Base-by-base conservation (phyloP, 2,888 invertebrate genomes). In the Leptinotarsa haldemani region DNA sequence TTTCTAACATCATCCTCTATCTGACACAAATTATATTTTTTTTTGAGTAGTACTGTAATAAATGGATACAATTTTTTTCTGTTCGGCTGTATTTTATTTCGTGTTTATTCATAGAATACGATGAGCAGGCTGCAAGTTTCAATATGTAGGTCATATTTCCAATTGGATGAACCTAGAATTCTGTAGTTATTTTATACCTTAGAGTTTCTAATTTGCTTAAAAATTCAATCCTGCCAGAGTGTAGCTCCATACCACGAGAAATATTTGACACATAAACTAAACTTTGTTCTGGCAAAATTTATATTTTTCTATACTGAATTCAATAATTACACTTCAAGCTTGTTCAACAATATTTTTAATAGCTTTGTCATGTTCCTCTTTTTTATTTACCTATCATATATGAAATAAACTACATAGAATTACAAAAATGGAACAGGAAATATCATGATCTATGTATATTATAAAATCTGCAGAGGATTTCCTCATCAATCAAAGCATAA, bases 21-120 rank as follows among this genome's bases (percentile, higher is more conserved):
- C 4, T 68, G 5, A 71, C 79, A 80, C 30, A 48, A 79, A 76
- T 70, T 79, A 64, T 78, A 50, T 69, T 80, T 77, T 79, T 73
- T 80, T 80, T 20, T n/a, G 20, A 15, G 58, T 16, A 15, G 58
- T 16, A 7, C 15, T 22, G 22, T 22, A 58, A 22, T 20, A 7
- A 22, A 80, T 79, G 12, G 78, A 20, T 15, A 78, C 53, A 30
- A 78, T 77, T 70, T 78, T 80, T 70, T 70, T 79, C 77, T 2
- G 80, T 79, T 46, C 73, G 58, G 15, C 48, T 69, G 22, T 69
- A 47, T 22, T 61, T 69, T 20, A 69, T 58, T 56, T 68, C 58
- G 46, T 48, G 16, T 15, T 18, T 64, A 47, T 74, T 76, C 73
- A 78, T 74, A 50, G 61, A 69, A 1, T 70, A 52, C 0, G 73